Evolutionary conservation across 2,113 vertebrate genomes (phyloP).

Genomic region (Leptocoma aspasia): DNA sequence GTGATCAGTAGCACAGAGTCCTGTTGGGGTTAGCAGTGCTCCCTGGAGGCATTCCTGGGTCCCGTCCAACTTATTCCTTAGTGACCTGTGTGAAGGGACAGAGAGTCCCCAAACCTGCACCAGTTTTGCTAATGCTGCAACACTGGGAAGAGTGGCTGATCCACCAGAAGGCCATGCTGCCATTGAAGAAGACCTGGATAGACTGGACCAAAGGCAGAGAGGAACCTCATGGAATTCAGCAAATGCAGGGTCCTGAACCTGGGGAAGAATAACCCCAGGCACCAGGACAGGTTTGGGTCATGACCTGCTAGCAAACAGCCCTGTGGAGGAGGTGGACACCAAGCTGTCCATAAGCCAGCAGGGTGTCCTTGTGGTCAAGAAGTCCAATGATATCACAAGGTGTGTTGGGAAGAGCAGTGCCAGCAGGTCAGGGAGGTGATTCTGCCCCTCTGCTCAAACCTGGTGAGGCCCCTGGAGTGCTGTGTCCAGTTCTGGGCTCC

Average conservation of each 20-base stretch:
- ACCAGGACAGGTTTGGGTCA: rapidly evolving
- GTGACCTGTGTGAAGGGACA: neutral
- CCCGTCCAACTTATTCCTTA: neutral
- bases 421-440: neutral
- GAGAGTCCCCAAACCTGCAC: neutral
- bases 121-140: neutral
- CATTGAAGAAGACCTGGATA: neutral
- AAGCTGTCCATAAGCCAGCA: neutral
- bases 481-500: neutral
- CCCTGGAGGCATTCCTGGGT: neutral
- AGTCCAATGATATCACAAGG: rapidly evolving
- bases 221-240: neutral
- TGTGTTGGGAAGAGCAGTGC: neutral
- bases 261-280: neutral
- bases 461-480: neutral
- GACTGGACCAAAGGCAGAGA: neutral
- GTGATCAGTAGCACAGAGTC: neutral
- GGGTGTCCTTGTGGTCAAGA: neutral
- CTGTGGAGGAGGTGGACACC: neutral
- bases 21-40: neutral
- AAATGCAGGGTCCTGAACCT: neutral
- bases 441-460: neutral
- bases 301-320: neutral
- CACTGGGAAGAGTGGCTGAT: neutral
- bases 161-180: neutral